phyloP scores from a whole-genome alignment of 2,797 vertebrate species.

The Girardinus metallicus region DNA sequence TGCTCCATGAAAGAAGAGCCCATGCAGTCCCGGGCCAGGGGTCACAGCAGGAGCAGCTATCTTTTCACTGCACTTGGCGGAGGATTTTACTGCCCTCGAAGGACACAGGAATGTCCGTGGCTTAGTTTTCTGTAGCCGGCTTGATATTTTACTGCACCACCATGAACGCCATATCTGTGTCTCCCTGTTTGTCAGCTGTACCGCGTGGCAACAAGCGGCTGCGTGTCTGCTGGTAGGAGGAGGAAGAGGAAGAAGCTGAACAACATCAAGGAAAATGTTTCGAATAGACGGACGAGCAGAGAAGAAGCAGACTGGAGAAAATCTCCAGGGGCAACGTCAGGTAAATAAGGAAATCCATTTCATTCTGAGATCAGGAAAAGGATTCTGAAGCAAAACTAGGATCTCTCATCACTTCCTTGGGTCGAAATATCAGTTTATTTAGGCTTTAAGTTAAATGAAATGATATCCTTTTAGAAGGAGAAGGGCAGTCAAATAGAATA shows the following conservation, averaged over 20 bases:
- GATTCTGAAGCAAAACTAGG: not conserved
- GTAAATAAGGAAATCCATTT: conserved; percentile 21
- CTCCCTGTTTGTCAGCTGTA: conserved; percentile 54
- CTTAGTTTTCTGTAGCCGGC: conserved; percentile 56
- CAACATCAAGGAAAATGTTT: conserved; percentile 1
- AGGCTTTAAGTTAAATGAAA: not conserved
- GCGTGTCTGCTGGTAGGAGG: conserved; percentile 4
- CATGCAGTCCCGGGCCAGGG: conserved; percentile 33
- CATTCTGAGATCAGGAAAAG: not conserved
- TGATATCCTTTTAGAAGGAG: not conserved
- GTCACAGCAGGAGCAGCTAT: conserved; percentile 37
- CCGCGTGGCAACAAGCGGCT: conserved; percentile 38
- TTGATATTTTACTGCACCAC: conserved; percentile 59
- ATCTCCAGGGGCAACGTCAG: conserved; percentile 13
- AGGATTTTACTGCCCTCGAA: conserved; percentile 48
- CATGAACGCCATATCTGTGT: conserved; percentile 35
- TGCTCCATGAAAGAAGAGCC: conserved; percentile 55
- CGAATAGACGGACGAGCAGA: conserved; percentile 20
- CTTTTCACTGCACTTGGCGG: conserved; percentile 63
- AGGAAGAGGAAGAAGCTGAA: conserved; percentile 2
- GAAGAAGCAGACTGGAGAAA: conserved; percentile 8
- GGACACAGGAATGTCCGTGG: conserved; percentile 55
- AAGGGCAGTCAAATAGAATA: not conserved
- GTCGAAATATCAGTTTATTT: not conserved
- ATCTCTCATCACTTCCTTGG: not conserved